phyloP scores from a whole-genome alignment of 2,888 invertebrate species.

The Vesta saturnalis region DNA sequence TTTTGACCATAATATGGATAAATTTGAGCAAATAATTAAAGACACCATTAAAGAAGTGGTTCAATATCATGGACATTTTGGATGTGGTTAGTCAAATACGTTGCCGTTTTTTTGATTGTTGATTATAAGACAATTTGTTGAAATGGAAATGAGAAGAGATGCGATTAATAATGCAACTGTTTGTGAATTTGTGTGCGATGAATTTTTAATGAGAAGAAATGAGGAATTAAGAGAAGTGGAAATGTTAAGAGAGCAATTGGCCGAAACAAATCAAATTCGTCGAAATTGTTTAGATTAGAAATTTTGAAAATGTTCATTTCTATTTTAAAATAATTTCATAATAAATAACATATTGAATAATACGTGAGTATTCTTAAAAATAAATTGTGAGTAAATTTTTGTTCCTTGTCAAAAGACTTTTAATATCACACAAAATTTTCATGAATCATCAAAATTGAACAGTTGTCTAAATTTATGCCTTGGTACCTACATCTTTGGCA shows the following conservation, averaged over 20 bases:
- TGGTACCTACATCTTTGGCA: background rate
- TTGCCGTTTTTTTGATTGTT: slow-evolving; percentile 53
- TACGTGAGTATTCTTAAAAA: background rate
- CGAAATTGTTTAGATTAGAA: slow-evolving; percentile 16
- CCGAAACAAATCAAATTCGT: slow-evolving; percentile 17
- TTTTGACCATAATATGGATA: background rate
- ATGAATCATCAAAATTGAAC: background rate
- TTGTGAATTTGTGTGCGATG: slow-evolving; percentile 27
- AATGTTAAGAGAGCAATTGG: slow-evolving; percentile 23
- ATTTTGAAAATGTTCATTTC: background rate
- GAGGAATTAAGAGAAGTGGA: slow-evolving; percentile 24
- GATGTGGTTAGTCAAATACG: slow-evolving; percentile 48
- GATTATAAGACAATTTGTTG: slow-evolving; percentile 55
- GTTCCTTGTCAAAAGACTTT: background rate
- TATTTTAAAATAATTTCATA: too few species aligned
- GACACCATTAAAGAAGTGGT: slow-evolving; percentile 46
- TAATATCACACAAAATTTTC: background rate
- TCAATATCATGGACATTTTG: slow-evolving; percentile 47
- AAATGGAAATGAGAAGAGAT: slow-evolving; percentile 50
- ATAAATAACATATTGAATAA: too few species aligned
- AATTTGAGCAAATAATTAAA: slow-evolving; percentile 17
- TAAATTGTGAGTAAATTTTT: background rate
- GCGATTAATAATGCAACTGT: slow-evolving; percentile 30
- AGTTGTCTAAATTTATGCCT: background rate
- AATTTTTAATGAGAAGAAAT: slow-evolving; percentile 29